Percentiles rank a stretch among this genome's conserved stretches.
Evolutionary conservation across 2,888 invertebrate genomes (phyloP).

Genomic region (Nemotelus nigrinus): DNA sequence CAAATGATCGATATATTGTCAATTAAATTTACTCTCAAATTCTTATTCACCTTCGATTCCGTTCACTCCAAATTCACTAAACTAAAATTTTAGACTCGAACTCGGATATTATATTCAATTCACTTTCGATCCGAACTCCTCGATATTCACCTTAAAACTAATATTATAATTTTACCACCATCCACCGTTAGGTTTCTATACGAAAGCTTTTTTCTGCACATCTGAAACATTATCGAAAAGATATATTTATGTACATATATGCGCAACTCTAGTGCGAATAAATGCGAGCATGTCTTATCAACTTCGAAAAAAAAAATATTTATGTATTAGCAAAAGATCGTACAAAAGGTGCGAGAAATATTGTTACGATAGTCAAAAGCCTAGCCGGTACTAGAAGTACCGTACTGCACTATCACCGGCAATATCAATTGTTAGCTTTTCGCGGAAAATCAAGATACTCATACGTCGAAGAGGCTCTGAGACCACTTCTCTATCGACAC

Average conservation of each 20-base stretch:
- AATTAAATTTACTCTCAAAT: not conserved
- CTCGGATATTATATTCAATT: not conserved
- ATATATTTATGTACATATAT: not conserved
- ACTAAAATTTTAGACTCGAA: not conserved
- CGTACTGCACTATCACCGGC: not conserved
- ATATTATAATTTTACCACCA: constrained; percentile 23
- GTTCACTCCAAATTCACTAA: not conserved
- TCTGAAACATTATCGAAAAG: not conserved
- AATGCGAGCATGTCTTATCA: constrained; percentile 27
- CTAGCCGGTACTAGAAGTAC: not conserved
- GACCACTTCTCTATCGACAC: not conserved
- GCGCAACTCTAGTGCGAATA: not conserved
- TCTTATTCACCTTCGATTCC: not conserved
- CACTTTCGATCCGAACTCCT: constrained; percentile 25
- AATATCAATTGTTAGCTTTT: constrained; percentile 36
- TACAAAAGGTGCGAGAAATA: constrained; percentile 17
- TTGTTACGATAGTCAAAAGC: not conserved
- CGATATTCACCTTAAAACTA: constrained; percentile 37
- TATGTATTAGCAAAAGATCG: constrained; percentile 34
- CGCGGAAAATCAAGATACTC: not conserved
- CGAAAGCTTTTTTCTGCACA: constrained; percentile 6
- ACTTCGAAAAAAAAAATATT: constrained; percentile 13
- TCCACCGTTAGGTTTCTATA: not conserved
- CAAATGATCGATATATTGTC: too few relatives aligned
- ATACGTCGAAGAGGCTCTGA: too few relatives aligned